Evolutionary conservation across 2,888 invertebrate genomes (phyloP).

Genomic region (Caenorhabditis macrosperma): DNA sequence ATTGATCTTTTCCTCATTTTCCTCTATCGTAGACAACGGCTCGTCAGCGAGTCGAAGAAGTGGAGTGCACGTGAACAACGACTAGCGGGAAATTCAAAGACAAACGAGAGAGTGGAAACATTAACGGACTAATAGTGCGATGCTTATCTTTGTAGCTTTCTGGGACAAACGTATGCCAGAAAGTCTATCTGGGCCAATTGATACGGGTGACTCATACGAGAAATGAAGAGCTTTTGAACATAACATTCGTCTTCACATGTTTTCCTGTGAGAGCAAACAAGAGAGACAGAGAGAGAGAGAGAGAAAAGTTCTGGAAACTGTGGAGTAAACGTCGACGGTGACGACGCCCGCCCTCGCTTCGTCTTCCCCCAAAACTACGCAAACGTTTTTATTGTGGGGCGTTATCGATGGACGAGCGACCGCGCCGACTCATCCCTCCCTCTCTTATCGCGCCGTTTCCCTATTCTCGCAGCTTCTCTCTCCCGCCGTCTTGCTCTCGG

Average conservation of each 20-base stretch:
- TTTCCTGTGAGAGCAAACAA: neutral
- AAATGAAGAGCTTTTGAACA: neutral
- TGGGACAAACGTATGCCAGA: neutral
- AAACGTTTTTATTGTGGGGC: slow-evolving; percentile 27
- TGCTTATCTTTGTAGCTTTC: neutral
- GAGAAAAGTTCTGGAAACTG: slow-evolving; percentile 12
- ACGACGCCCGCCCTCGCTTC: slow-evolving; percentile 4
- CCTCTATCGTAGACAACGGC: slow-evolving; percentile 52
- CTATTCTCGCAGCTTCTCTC: neutral
- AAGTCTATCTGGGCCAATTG: neutral
- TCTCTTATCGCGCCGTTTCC: neutral
- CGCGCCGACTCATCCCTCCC: neutral
- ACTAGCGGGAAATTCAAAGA: neutral
- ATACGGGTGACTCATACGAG: neutral
- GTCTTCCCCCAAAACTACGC: slow-evolving; percentile 3
- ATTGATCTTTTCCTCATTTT: slow-evolving; percentile 57
- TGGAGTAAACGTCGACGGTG: slow-evolving; percentile 1
- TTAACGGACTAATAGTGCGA: slow-evolving; percentile 1
- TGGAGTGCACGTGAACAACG: slow-evolving; percentile 27
- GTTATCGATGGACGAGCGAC: slow-evolving; percentile 13
- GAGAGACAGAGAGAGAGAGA: neutral
- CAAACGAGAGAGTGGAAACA: neutral
- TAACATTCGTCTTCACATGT: neutral
- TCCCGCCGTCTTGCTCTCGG: slow-evolving; percentile 1
- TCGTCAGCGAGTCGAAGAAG: slow-evolving; percentile 30